Percentiles rank a stretch among this genome's conserved stretches.
Conservation (phyloP, 2,797 vertebrate genomes). For the Mormyrops boulengeri region DNA sequence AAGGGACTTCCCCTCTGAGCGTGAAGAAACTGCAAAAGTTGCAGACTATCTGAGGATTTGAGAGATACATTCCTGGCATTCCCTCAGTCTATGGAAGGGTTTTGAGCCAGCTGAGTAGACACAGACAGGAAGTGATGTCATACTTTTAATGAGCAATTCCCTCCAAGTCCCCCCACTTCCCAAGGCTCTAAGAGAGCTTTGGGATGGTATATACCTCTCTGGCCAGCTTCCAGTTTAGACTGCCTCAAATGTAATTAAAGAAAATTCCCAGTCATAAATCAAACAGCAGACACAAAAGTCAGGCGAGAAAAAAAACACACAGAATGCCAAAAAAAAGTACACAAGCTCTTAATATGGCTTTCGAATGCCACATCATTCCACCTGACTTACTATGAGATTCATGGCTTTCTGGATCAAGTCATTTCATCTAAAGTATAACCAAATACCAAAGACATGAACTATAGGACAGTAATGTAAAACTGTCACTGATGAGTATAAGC, state of each 20-base stretch:
- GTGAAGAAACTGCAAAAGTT: not conserved
- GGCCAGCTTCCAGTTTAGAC: conserved; percentile 25
- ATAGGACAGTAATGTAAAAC: not conserved
- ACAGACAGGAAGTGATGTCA: conserved; percentile 43
- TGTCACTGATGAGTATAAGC: not conserved
- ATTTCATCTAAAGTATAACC: not conserved
- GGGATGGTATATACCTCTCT: conserved; percentile 27
- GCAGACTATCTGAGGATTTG: not conserved
- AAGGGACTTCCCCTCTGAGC: not conserved
- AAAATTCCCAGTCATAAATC: conserved; percentile 25
- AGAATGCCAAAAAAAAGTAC: not conserved
- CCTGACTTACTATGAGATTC: not conserved
- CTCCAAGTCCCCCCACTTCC: conserved; percentile 13
- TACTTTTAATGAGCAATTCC: conserved; percentile 22
- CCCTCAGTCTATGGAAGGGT: not conserved
- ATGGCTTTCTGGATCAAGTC: not conserved
- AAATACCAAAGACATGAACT: not conserved
- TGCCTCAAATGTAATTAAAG: conserved; percentile 25
- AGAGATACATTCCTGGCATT: conserved; percentile 1
- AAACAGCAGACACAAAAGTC: conserved; percentile 16
- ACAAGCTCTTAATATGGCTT: not conserved
- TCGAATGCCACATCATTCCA: not conserved
- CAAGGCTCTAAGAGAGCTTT: conserved; percentile 24
- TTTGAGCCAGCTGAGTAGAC: not conserved
- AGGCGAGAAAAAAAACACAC: not conserved